phyloP scores from a whole-genome alignment of 2,888 invertebrate species.

The Drosophila neonasuta region DNA sequence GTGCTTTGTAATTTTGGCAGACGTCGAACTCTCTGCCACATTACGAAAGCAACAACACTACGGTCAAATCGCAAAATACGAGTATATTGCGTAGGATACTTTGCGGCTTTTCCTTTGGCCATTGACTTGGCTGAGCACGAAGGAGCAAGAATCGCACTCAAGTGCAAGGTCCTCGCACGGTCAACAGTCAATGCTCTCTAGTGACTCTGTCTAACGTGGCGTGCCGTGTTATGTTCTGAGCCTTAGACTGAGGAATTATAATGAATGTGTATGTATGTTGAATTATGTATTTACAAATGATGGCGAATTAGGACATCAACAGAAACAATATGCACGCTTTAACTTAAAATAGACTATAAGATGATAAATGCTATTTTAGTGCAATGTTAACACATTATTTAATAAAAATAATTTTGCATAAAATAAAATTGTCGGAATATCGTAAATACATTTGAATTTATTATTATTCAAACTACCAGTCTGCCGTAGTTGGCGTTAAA shows the following conservation, averaged over 20 bases:
- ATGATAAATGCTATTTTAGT: too few species aligned
- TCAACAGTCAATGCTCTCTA: constrained; percentile 3
- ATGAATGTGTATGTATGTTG: not conserved
- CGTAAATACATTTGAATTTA: too few species aligned
- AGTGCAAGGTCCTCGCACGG: constrained; percentile 19
- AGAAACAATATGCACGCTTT: not conserved
- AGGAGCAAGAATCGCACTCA: constrained; percentile 2
- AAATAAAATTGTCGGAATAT: too few species aligned
- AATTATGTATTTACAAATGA: not conserved
- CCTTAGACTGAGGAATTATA: not conserved
- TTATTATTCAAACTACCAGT: too few species aligned
- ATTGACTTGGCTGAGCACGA: constrained; percentile 22
- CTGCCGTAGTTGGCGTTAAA: too few species aligned
- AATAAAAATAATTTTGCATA: too few species aligned
- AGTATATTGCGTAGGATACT: constrained; percentile 28
- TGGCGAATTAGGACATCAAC: not conserved
- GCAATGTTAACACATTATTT: too few species aligned
- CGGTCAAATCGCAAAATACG: not conserved
- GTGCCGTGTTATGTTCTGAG: not conserved
- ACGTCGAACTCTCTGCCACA: constrained; percentile 52
- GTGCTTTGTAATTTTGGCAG: constrained; percentile 24
- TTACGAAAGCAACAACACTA: constrained; percentile 29
- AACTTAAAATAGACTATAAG: not conserved
- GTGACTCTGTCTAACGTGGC: not conserved
- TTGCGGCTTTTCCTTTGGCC: constrained; percentile 29